Percentiles rank a stretch among this genome's conserved stretches.
Evolutionary conservation across 2,888 invertebrate species (phyloP).

Genomic region (Lepidocyrtinus sp.): DNA sequence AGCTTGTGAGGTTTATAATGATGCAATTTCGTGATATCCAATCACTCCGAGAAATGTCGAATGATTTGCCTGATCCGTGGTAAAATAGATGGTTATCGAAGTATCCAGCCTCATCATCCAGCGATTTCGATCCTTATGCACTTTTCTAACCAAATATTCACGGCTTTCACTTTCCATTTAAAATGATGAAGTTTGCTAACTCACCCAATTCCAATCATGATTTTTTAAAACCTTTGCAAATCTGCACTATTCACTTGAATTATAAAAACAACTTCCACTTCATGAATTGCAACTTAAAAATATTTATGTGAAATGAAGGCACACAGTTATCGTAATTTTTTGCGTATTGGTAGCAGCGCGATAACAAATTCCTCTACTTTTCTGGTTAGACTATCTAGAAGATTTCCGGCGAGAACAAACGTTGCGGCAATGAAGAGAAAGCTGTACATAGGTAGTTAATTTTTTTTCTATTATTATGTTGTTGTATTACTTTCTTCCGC

Average conservation of each 20-base stretch:
- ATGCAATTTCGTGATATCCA: no score
- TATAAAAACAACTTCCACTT: no score
- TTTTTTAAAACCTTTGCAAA: no score
- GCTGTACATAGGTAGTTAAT: constrained; percentile 10
- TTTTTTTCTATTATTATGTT: constrained; percentile 11
- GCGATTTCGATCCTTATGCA: not conserved
- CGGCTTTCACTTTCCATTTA: not conserved
- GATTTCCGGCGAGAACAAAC: constrained; percentile 5
- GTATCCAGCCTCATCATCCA: not conserved
- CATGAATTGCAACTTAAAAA: no score
- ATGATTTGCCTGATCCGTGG: no score
- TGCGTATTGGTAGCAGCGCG: not conserved
- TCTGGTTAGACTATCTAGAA: constrained; percentile 7
- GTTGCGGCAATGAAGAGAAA: not conserved
- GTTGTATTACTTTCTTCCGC: constrained; percentile 5
- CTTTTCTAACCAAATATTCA: not conserved
- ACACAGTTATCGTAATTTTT: not conserved
- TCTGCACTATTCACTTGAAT: no score
- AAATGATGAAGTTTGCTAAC: not conserved
- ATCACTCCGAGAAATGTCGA: no score
- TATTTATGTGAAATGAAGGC: no score
- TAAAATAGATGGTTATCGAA: not conserved
- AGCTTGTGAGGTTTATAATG: no score
- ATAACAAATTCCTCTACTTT: not conserved
- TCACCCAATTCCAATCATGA: constrained; percentile 9